Evolutionary conservation across 2,888 invertebrate species (phyloP).

Genomic region (Microctonus aethiopoides): DNA sequence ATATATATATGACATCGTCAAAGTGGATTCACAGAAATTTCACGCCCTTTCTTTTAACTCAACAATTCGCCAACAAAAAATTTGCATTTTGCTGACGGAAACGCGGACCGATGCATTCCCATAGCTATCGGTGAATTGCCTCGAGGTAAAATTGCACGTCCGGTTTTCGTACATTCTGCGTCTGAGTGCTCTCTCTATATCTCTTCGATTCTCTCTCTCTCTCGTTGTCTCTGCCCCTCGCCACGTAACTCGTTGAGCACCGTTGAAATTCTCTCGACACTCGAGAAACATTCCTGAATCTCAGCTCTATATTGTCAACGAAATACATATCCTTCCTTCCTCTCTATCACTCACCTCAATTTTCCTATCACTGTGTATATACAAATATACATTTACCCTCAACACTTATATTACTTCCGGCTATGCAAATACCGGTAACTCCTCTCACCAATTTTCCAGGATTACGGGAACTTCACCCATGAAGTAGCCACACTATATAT

Average conservation of each 20-base stretch:
- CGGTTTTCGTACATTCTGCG: conserved; percentile 50
- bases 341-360: conserved; percentile 9
- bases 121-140: conserved; percentile 48
- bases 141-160: conserved; percentile 51
- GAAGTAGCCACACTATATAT: neutral
- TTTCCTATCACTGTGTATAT: conserved; percentile 11
- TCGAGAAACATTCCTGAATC: conserved; percentile 42
- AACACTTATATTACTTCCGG: conserved; percentile 37
- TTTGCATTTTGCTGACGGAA: conserved; percentile 53
- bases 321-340: conserved; percentile 38
- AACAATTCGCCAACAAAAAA: conserved; percentile 21
- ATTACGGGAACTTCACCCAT: neutral
- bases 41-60: conserved; percentile 10
- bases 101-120: conserved; percentile 46
- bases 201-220: conserved; percentile 26
- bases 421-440: conserved; percentile 46
- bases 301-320: conserved; percentile 46
- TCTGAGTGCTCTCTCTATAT: conserved; percentile 41
- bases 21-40: conserved; percentile 7
- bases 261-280: conserved; percentile 30
- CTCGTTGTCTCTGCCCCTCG: too few relatives aligned
- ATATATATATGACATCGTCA: neutral
- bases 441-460: conserved; percentile 10
- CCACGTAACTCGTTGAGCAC: conserved; percentile 24
- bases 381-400: neutral